phyloP scores from a whole-genome alignment of 2,888 invertebrate genomes.

The Amiota minor region DNA sequence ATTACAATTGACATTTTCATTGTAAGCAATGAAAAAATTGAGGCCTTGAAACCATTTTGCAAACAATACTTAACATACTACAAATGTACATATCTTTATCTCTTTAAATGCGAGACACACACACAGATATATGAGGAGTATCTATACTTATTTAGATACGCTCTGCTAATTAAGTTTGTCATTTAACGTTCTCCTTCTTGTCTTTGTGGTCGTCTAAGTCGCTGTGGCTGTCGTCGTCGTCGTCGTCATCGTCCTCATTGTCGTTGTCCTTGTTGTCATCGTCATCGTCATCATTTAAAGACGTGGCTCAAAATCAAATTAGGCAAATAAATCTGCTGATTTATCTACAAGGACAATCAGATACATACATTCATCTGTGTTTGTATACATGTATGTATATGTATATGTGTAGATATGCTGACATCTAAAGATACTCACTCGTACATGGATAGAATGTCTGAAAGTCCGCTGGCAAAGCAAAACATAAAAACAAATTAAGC shows the following conservation, averaged over 20 bases:
- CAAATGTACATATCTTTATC: conserved; percentile 38
- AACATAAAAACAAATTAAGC: conserved; percentile 66
- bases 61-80: conserved; percentile 33
- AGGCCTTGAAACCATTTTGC: conserved; percentile 67
- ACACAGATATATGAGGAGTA: neutral
- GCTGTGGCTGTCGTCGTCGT: too few species aligned
- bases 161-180: conserved; percentile 51
- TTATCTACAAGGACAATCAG: conserved; percentile 45
- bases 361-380: neutral
- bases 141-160: neutral
- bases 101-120: conserved; percentile 37
- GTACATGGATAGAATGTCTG: neutral
- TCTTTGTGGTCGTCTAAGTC: too few species aligned
- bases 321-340: conserved; percentile 66
- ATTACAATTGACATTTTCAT: conserved; percentile 61
- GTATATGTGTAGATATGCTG: neutral
- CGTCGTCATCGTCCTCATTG: too few species aligned
- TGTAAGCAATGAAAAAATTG: conserved; percentile 51
- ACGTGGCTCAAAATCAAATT: conserved; percentile 64
- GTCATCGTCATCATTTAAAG: neutral
- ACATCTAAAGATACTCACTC: neutral
- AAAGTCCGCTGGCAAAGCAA: conserved; percentile 27
- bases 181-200: neutral
- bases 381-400: neutral
- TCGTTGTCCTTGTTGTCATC: too few species aligned